Conservation (phyloP, 2,888 invertebrate species). For the Philopedon plagiatum region DNA sequence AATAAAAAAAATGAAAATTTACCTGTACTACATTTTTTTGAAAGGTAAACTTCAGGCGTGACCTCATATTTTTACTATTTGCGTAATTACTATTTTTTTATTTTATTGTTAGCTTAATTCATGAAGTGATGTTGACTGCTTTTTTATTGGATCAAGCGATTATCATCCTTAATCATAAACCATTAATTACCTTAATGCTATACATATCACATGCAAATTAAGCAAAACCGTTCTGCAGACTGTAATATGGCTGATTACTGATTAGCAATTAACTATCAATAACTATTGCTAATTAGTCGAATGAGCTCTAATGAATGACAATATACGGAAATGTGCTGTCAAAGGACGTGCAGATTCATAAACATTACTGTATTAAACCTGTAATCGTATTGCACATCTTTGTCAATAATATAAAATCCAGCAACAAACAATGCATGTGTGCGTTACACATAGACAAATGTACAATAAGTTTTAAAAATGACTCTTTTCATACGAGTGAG, state of each 20-base stretch:
- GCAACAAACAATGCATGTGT: no score
- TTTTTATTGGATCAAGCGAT: not conserved
- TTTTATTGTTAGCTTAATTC: no score
- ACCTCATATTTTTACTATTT: no score
- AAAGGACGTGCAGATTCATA: not conserved
- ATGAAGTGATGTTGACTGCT: not conserved
- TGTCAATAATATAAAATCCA: no score
- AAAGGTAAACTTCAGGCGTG: no score
- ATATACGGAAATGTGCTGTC: not conserved
- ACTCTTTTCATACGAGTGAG: no score
- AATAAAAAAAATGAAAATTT: not conserved
- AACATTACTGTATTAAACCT: no score
- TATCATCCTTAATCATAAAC: not conserved
- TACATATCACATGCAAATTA: not conserved
- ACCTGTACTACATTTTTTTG: no score
- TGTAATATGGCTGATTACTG: not conserved
- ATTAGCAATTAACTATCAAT: not conserved
- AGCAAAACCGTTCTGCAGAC: conserved; percentile 1
- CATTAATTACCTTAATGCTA: not conserved
- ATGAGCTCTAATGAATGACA: not conserved
- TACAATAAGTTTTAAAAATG: no score
- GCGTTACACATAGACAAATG: no score
- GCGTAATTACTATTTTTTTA: no score
- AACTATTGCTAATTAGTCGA: not conserved
- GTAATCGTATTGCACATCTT: no score